phyloP scores from a whole-genome alignment of 2,113 vertebrate species.

The Aspiorhynchus laticeps region DNA sequence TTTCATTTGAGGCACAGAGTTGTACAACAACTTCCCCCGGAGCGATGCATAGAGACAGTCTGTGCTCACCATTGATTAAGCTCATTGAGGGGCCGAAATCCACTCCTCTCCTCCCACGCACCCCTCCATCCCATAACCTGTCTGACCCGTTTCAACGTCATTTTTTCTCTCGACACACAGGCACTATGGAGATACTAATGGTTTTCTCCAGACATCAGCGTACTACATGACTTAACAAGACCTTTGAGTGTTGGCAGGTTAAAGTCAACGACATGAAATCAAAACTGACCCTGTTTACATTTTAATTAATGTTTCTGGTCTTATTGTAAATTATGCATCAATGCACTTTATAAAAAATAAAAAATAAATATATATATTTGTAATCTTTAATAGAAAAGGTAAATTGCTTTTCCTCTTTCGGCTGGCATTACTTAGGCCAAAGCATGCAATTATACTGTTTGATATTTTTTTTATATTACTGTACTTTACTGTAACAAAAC shows the following conservation, averaged over 20 bases:
- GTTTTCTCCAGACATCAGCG: not conserved
- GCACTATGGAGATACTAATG: not conserved
- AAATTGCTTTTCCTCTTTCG: not conserved
- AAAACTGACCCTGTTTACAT: not conserved
- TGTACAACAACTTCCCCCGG: conserved; percentile 57
- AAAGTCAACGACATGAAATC: not conserved
- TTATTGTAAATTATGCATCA: not conserved
- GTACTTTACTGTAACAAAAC: too few species aligned
- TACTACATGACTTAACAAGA: conserved; percentile 8
- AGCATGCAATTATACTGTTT: not conserved
- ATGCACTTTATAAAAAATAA: not conserved
- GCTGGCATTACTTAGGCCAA: not conserved
- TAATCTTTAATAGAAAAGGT: not conserved
- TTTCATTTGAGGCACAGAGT: conserved; percentile 52
- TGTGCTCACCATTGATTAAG: conserved; percentile 41
- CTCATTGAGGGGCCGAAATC: conserved; percentile 40
- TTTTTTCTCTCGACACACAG: not conserved
- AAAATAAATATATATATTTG: not conserved
- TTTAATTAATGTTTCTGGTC: not conserved
- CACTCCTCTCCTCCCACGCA: conserved; percentile 4
- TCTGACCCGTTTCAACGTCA: not conserved
- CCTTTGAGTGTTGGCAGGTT: not conserved
- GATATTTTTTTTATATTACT: too few species aligned
- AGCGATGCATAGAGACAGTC: conserved; percentile 45
- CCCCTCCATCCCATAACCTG: conserved; percentile 18